phyloP scores from a whole-genome alignment of 1,140 invertebrate species.

The Lepidurus arcticus region DNA sequence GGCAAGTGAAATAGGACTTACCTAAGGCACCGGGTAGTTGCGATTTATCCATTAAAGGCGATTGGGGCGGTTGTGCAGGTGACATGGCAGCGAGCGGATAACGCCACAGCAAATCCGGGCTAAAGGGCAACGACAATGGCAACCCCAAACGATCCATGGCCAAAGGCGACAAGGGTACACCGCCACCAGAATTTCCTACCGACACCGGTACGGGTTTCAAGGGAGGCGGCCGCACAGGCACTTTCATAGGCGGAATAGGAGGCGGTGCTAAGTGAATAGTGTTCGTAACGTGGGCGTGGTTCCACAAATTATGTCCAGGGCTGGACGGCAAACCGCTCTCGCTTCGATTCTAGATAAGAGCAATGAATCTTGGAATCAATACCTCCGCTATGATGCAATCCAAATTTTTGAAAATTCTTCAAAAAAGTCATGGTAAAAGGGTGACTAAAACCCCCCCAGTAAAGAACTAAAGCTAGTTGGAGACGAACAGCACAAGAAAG shows the following conservation, averaged over 20 bases:
- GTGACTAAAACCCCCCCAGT: too few relatives aligned
- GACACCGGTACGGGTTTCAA: constrained; percentile 34
- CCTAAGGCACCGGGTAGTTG: constrained; percentile 69
- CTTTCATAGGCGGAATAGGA: constrained; percentile 34
- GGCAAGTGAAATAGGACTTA: constrained; percentile 41
- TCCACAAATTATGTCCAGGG: constrained; percentile 13
- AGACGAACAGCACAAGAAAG: too few relatives aligned
- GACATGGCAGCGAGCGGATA: constrained; percentile 50
- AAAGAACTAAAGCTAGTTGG: too few relatives aligned
- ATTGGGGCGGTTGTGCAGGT: constrained; percentile 39
- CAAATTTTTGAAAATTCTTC: too few relatives aligned
- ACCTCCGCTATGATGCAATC: background rate
- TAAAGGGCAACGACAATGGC: constrained; percentile 60
- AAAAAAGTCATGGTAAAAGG: too few relatives aligned
- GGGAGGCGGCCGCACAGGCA: constrained; percentile 35
- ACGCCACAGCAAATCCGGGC: constrained; percentile 73
- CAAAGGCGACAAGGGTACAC: constrained; percentile 33
- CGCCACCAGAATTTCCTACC: constrained; percentile 26
- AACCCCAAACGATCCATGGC: constrained; percentile 57
- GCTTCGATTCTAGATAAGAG: background rate
- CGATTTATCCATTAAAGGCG: constrained; percentile 62
- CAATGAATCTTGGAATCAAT: background rate
- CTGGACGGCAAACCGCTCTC: background rate
- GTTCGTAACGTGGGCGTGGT: constrained; percentile 2
- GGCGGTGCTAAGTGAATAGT: constrained; percentile 2